Evolutionary conservation across 1,140 invertebrate species (phyloP), one percentile per base, ranked within the genome.

Genomic region (Papilio dardanus): DNA sequence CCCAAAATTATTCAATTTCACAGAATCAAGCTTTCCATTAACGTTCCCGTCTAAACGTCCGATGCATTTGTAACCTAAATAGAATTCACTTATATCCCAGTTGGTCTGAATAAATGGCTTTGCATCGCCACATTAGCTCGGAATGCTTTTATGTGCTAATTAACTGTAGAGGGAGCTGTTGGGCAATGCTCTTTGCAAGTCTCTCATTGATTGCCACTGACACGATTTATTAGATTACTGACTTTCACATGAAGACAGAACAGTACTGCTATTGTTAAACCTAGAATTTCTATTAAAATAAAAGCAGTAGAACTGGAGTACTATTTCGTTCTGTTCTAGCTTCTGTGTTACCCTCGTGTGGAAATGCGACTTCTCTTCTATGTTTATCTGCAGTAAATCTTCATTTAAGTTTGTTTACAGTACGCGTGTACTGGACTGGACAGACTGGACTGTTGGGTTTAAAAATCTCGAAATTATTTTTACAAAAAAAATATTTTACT

Each of bases 21-120:
- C 30, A 30, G 16, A 73, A 73, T 54, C 71, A 58, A 28, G 14
- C 19, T 19, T 58, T 58, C 42, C 71, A 73, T 73, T 54, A 73
- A 19, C 46, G 50, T 33, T 35, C 30, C 30, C n/a, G 71, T 73
- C 33, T 35, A 54, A 33, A 73, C 50, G 33, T 73, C 71, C 28
- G 33, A 35, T 50, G 67, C 21, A 69, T 35, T 37, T 40, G 28
- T 31, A 35, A 31, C 71, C 71, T 73, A 73, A 73, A 73, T 73
- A 73, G 71, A 71, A 77, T 77, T 62, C 30, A 77, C 58, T 74
- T 77, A 35, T 74, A 74, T 76, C 58, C 58, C 58, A 73, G 73
- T 67, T 74, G 40, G 75, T 31, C 62, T 66, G 68, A 76, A 73
- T 79, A 79, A 77, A 75, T 79, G 74, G 76, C 73, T 77, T 79